A percentile compares a stretch with the other conserved stretches of the same genome.
phyloP scores from a whole-genome alignment of 2,888 invertebrate species.

The Thereva nobilitata region DNA sequence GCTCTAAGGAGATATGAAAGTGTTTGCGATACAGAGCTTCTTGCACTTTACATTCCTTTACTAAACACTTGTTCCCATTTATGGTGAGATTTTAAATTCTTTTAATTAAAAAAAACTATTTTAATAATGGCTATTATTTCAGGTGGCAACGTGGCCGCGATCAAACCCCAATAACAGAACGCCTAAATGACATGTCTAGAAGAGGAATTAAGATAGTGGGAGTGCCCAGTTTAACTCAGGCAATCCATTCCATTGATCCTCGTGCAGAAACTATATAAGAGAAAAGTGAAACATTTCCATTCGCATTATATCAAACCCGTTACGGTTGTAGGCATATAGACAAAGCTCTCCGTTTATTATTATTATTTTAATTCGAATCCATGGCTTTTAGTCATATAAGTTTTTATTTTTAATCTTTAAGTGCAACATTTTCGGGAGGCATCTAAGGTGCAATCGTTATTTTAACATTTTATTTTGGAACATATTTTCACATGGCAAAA shows the following conservation, averaged over 20 bases:
- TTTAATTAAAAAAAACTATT: neutral
- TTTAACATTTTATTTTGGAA: no score
- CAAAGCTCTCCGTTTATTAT: no score
- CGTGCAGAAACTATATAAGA: constrained; percentile 55
- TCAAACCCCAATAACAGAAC: constrained; percentile 64
- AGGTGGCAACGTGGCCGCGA: constrained; percentile 68
- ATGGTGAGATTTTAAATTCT: constrained; percentile 62
- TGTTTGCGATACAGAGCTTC: constrained; percentile 71
- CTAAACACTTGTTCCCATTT: constrained; percentile 69
- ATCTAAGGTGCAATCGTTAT: no score
- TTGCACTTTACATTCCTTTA: constrained; percentile 71
- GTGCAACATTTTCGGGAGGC: no score
- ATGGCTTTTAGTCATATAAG: no score
- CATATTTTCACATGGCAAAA: no score
- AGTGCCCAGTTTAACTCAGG: constrained; percentile 64
- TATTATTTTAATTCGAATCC: no score
- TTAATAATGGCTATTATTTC: neutral
- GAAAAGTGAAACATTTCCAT: no score
- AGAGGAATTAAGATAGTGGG: constrained; percentile 70
- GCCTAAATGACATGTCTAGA: constrained; percentile 65
- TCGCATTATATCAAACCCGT: no score
- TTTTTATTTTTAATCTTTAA: no score
- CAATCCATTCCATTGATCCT: constrained; percentile 65
- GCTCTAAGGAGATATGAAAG: constrained; percentile 73
- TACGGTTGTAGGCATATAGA: no score